Conservation (phyloP, 2,113 vertebrate species). For the Ptilonorhynchus violaceus region DNA sequence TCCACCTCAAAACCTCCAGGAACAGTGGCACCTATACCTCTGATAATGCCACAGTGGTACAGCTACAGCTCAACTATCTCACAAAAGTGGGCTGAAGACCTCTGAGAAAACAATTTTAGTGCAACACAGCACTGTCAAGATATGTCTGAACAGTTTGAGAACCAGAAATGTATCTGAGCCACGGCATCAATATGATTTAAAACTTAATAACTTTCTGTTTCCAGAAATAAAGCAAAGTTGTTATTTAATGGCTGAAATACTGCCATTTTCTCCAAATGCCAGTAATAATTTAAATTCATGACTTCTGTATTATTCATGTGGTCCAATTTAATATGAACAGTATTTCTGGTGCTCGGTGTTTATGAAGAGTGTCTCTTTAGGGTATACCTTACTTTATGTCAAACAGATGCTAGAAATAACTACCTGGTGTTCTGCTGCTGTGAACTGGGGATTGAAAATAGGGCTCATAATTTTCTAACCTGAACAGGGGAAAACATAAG, state of each 20-base stretch:
- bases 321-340: constrained; percentile 66
- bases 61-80: not conserved
- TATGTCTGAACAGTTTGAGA: not conserved
- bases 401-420: constrained; percentile 61
- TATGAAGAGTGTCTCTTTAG: constrained; percentile 65
- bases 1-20: not conserved
- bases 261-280: constrained; percentile 64
- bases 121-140: not conserved
- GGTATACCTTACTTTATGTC: constrained; percentile 62
- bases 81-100: not conserved
- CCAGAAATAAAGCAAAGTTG: constrained; percentile 72
- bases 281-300: constrained; percentile 75
- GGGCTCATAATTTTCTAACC: constrained; percentile 23
- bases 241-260: constrained; percentile 72
- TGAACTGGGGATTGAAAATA: constrained; percentile 45
- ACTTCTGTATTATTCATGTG: constrained; percentile 72
- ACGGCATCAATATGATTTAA: constrained; percentile 61
- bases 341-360: constrained; percentile 65
- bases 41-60: accelerated
- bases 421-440: constrained; percentile 11
- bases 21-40: accelerated
- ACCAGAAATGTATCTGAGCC: constrained; percentile 10
- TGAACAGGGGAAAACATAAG: not conserved
- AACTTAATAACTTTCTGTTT: constrained; percentile 72
- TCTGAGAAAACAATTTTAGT: not conserved